Evolutionary conservation across 1,140 invertebrate species (phyloP), one percentile per base, ranked within the genome.

Genomic region (Dufourea novaeangliae): DNA sequence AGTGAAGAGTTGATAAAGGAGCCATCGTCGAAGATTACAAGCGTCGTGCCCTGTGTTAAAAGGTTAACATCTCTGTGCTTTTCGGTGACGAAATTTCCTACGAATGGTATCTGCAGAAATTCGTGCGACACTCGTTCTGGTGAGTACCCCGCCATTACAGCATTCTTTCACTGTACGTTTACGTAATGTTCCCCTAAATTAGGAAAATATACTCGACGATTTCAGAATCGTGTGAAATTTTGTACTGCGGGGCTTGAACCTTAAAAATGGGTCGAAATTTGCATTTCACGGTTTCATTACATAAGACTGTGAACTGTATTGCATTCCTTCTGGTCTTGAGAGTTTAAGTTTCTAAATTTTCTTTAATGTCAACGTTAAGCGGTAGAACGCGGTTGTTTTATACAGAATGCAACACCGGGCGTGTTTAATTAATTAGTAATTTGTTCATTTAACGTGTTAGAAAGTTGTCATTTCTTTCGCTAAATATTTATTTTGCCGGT

Each of bases 31-130:
- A 41, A 59, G 17, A 50, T 37, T 29, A 2, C n/a, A 2, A 39
- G 8, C 29, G 1, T 52, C 22, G 41, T 20, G 56, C 17, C n/a
- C 52, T 54, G 56, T 27, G 25, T 41, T 8, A 27, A n/a, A n/a
- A 32, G 75, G 56, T 71, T 77, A 70, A 77, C 67, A 7, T 71
- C 44, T 20, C 44, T 20, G 44, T 34, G 27, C 27, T 22, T 14
- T 50, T 17, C 8, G 3, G 32, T 8, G 57, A n/a, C 32, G 34
- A 54, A 17, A 34, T 12, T 29, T 20, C 10, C n/a, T n/a, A 56
- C 75, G 75, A 71, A 77, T 77, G 75, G 25, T 77, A 71, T n/a
- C 68, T 52, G 27, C 52, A 37, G 57, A 62, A 62, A 41, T 41
- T 63, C 34, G 37, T 25, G 14, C 44, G 25, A 20, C 41, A 5